Percentiles rank a stretch among this genome's conserved stretches.
These are phyloP conservation scores for Tenualosa ilisha DNA, from an alignment of 2,797 vertebrate species.

Conservation along the genomic window DNA sequence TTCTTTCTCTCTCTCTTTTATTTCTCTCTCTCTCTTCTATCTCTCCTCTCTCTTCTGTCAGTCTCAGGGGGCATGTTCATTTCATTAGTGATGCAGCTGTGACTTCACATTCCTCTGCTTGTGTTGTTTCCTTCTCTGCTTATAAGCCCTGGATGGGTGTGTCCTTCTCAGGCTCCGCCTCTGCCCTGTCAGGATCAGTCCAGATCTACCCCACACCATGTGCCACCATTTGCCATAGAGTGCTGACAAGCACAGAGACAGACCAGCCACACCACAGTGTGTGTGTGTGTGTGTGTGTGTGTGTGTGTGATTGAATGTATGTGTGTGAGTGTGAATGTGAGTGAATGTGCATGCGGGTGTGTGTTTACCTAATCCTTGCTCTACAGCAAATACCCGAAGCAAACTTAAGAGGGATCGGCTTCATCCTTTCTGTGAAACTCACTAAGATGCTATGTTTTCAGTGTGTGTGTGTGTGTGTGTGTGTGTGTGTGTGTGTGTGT, in stretches of 20 bases:
- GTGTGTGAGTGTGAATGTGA: not conserved
- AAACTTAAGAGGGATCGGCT: not conserved
- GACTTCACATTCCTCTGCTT: not conserved
- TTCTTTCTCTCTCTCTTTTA: not conserved
- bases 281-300: conserved; percentile 3
- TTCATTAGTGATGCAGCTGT: not conserved
- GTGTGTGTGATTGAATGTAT: no score
- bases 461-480: conserved; percentile 19
- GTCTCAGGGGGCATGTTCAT: not conserved
- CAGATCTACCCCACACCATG: not conserved
- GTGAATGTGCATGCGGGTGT: not conserved
- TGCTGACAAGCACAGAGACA: not conserved
- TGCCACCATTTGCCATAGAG: not conserved
- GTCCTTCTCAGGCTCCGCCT: not conserved
- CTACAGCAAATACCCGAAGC: not conserved
- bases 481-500: not conserved
- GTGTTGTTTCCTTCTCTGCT: not conserved
- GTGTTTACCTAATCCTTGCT: not conserved
- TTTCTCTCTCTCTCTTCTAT: not conserved
- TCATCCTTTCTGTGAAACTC: not conserved
- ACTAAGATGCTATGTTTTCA: not conserved
- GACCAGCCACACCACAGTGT: not conserved
- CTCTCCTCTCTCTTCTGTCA: not conserved
- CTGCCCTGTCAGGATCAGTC: not conserved
- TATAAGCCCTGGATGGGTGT: not conserved